Base-by-base conservation (phyloP, 2,888 invertebrate genomes). In the Onchidella celtica region DNA sequence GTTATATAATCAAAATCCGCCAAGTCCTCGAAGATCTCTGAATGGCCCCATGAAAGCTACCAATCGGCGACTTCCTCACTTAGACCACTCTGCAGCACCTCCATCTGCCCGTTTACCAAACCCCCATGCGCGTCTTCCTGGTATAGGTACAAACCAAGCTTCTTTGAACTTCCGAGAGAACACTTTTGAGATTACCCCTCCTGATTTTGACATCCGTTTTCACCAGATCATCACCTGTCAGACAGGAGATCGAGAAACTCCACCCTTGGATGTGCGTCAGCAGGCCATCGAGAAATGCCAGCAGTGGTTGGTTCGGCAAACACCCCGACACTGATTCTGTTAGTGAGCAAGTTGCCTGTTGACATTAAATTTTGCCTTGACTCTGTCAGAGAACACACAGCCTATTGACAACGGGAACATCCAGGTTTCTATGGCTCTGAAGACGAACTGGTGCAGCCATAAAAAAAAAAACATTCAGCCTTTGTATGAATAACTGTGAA, bases 101-200 rank as follows among this genome's bases (percentile, higher is more conserved):
- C 24, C 21, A 3, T 3, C 34, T 1, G 6, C 34, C 32, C 17
- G 6, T 17, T 68, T 81, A 2, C 61, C 68, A 29, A 81, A 24
- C n/a, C 24, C 69, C 2, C 59, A 75, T 59, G 65, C 69, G 24
- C 66, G 47, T 68, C 82, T 90, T 24, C 89, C 89, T 0, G 88
- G 87, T 4, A 87, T 89, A 17, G 85, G 84, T 59, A 84, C 86
- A 17, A 83, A 86, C 9, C 70, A 34, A 29, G 69, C 85, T 9
- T 40, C 79, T 9, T 70, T 81, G 61, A 14, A 55, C 0, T 68
- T 77, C 14, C 77, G 86, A n/a, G 89, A 89, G 72, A 81, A 80
- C 9, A 87, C 86, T 2, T 90, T 90, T 82, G 89, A 90, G 82
- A 90, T 90, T 65, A 90, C 90, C 4, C 89, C 89, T 14, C 89